Base-by-base conservation (phyloP, 2,797 vertebrate species). In the Bradypodion pumilum region DNA sequence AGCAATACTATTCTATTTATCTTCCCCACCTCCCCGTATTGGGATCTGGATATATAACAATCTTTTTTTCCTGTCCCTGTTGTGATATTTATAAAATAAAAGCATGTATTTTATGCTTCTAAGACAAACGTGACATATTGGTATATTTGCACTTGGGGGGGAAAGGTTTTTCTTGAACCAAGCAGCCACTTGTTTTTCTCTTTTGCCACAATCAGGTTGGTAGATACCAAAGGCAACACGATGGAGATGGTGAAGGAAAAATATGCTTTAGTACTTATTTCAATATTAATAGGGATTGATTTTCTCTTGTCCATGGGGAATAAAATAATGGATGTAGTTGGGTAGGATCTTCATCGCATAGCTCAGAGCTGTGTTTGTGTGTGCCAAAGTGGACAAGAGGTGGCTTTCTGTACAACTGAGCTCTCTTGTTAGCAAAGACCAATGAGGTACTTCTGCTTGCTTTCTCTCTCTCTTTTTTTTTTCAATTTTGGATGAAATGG, bases 171-270 rank as follows among this genome's bases (percentile, higher is more conserved):
- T 49, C 59, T 74, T 74, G 49, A 63, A 73, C 13, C 42, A 40
- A 16, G 16, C 85, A 85, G 6, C 83, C 79, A 46, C 46, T 74
- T 29, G 59, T 60, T 73, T 35, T 66, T 74, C 59, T 89, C 73
- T 87, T 42, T 29, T 73, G 88, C 74, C 77, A 76, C n/a, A 76
- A 42, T 5, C 46, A 56, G 52, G 15, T 19, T 88, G 76, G 77
- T 63, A 5, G 56, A 84, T 80, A 83, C 87, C 89, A 92, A 92
- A 90, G 60, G 69, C 78, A 86, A 70, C 25, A 0, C 3, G 60
- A 82, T 65, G 37, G 76, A 70, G 42, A 44, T 56, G 78, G 73
- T 42, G 3, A 78, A 32, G 66, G 60, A 65, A 81, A 84, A 42
- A 42, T 37, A 42, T 42, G 49, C 63, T 0, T 0, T 86, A 90